Percentiles rank a stretch among this genome's conserved stretches.
Evolutionary conservation across 2,113 vertebrate genomes (phyloP).

Genomic region (Psammodynastes pulverulentus): DNA sequence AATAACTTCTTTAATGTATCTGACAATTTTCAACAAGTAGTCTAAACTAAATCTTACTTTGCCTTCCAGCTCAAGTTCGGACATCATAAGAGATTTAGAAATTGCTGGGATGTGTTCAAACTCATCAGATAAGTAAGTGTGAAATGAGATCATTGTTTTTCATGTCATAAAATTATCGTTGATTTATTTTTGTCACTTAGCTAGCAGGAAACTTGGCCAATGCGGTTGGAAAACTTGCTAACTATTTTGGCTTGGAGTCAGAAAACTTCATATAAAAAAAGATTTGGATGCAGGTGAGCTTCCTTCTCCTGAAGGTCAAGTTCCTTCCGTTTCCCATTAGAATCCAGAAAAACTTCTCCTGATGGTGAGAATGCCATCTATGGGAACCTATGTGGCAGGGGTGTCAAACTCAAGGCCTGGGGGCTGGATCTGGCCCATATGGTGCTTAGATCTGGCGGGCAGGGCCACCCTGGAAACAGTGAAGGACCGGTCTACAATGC

Average conservation of each 20-base stretch:
- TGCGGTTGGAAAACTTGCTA: not conserved
- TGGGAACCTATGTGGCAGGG: no score
- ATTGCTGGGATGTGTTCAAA: slow-evolving; percentile 42
- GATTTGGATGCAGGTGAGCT: not conserved
- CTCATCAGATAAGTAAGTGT: slow-evolving; percentile 63
- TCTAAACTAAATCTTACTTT: slow-evolving; percentile 15
- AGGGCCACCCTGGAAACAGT: no score
- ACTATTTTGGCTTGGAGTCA: not conserved
- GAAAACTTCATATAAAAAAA: not conserved
- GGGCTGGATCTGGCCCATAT: no score
- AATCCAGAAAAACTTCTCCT: no score
- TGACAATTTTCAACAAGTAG: not conserved
- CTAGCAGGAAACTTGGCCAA: not conserved
- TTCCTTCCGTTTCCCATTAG: not conserved
- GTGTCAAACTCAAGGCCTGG: no score
- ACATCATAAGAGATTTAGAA: slow-evolving; percentile 71
- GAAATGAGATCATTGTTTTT: not conserved
- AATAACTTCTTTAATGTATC: not conserved
- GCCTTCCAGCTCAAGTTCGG: slow-evolving; percentile 71
- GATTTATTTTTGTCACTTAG: not conserved
- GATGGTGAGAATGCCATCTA: not conserved
- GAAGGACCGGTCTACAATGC: no score
- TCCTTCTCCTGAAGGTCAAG: not conserved
- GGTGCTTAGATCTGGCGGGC: no score
- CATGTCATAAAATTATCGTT: not conserved